Conservation (phyloP, 2,113 vertebrate genomes). For the Sinosuthora webbiana region DNA sequence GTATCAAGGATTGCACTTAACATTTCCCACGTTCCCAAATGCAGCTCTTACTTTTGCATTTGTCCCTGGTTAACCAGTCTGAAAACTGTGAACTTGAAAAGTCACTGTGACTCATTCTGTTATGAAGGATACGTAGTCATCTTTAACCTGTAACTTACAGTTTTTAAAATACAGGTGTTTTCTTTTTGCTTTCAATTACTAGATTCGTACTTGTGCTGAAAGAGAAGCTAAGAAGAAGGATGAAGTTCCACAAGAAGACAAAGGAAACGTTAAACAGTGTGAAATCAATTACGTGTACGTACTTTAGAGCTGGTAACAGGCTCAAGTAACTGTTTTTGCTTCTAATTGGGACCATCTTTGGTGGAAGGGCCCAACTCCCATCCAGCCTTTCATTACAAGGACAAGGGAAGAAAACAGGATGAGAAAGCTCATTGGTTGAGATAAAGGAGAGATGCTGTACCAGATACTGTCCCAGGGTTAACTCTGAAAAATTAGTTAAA, state of each 20-base stretch:
- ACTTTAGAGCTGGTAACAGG: neutral
- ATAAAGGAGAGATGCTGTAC: neutral
- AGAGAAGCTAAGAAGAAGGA: conserved; percentile 87
- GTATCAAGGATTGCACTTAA: neutral
- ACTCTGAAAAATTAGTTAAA: neutral
- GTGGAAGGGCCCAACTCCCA: neutral
- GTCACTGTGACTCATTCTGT: neutral
- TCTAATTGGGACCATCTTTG: neutral
- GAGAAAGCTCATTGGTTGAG: neutral
- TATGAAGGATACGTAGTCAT: neutral
- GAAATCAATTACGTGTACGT: conserved; percentile 97
- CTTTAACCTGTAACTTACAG: neutral
- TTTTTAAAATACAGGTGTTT: neutral
- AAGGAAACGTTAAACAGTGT: conserved; percentile 93
- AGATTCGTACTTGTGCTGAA: conserved; percentile 90
- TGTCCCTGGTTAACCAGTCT: neutral
- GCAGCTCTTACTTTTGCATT: neutral
- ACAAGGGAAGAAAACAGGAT: neutral
- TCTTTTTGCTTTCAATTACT: neutral
- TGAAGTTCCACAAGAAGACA: conserved; percentile 91
- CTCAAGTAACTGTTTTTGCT: neutral
- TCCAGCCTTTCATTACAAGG: neutral
- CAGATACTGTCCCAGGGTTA: neutral
- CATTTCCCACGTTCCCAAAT: neutral
- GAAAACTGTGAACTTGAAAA: neutral